Base-by-base conservation (phyloP, 2,888 invertebrate species). In the Mesoligia furuncula region DNA sequence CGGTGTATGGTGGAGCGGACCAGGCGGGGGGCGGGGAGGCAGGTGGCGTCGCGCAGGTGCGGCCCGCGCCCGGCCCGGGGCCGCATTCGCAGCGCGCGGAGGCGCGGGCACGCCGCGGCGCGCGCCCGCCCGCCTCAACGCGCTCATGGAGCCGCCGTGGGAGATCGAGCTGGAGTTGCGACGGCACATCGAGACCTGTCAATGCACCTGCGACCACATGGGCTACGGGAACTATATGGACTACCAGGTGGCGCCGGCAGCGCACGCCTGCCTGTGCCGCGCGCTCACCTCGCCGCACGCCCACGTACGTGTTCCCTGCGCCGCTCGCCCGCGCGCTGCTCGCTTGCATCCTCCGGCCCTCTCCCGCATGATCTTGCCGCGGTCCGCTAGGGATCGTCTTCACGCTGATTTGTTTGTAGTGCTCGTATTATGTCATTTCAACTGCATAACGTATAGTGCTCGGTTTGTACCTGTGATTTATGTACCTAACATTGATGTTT, bases 151-250 rank as follows among this genome's bases (percentile, higher is more conserved):
- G 96, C 94, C 96, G 90, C 96, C 96, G 88, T 97, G 97, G 97
- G 97, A 98, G 93, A 97, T 98, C 92, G 98, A 98, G 95, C 97
- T 98, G 93, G 98, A 99, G 97, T 97, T 99, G 95, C 97, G 98
- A 94, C 98, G 98, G 95, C 99, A 99, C 97, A 98, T 99, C 95
- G 98, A 98, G 96, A 98, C 98, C 94, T 99, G 99, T 97, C 98
- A 98, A 90, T 99, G 99, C 97, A 98, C 98, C 91, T 99, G 99
- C 97, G 98, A 98, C 97, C 99, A 99, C 97, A 98, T 99, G 98
- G 99, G 99, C 94, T 98, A 98, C 97, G 99, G 99, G 91, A 99
- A 99, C 97, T 98, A 98, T 95, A 98, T 98, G 98, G 98, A 98
- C 97, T 98, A 98, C 97, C 98, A 98, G 98, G 98, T 98, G 95